A percentile compares a stretch with the other conserved stretches of the same genome.
Evolutionary conservation across 2,797 vertebrate species (phyloP).

Genomic region (Hydrophis major): DNA sequence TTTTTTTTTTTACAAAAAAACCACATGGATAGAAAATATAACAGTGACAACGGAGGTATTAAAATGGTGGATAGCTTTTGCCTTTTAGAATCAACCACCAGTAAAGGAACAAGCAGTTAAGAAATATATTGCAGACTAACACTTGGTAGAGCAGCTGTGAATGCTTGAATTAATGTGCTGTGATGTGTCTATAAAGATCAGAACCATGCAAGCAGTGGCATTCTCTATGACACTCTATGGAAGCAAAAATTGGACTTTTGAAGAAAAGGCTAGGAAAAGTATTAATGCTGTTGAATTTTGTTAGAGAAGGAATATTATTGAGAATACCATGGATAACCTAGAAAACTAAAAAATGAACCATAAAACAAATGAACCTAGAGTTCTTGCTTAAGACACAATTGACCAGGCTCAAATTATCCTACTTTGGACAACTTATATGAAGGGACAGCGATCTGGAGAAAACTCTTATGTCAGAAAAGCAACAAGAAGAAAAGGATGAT

Average conservation of each 20-base stretch:
- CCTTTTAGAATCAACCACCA: neutral
- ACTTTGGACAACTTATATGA: neutral
- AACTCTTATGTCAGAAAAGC: neutral
- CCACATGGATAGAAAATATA: neutral
- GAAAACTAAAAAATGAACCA: neutral
- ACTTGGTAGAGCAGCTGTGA: neutral
- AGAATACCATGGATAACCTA: neutral
- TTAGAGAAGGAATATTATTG: neutral
- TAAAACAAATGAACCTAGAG: neutral
- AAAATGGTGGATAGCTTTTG: neutral
- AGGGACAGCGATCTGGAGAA: neutral
- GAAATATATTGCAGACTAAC: neutral
- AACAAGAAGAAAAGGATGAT: neutral
- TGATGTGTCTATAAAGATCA: neutral
- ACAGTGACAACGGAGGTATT: neutral
- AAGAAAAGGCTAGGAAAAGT: neutral
- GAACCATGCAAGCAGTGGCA: neutral
- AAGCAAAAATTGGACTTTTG: neutral
- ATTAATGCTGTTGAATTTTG: neutral
- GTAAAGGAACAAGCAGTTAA: neutral
- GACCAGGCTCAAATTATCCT: neutral
- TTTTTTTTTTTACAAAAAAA: neutral
- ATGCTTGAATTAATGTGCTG: neutral
- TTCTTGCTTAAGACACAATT: neutral
- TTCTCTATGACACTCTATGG: neutral